phyloP scores from a whole-genome alignment of 1,140 invertebrate genomes.

The Medauroidea extradentata region DNA sequence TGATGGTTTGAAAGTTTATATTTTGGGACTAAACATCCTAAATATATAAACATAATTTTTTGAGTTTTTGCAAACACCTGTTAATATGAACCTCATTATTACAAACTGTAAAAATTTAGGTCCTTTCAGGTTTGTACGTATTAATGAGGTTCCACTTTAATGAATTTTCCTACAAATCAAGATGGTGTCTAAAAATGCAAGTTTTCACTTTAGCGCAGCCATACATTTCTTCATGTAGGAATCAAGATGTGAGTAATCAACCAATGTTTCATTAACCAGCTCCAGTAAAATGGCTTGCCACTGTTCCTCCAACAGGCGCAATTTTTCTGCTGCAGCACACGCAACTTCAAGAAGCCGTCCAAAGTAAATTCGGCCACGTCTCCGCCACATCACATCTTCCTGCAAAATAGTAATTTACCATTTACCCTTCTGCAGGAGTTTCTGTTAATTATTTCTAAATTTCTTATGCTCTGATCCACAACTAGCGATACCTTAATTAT shows the following conservation, averaged over 20 bases:
- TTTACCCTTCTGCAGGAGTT: background rate
- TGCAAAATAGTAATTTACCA: slow-evolving; percentile 33
- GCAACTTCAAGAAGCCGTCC: slow-evolving; percentile 62
- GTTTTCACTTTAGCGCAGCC: background rate
- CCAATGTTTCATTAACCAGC: slow-evolving; percentile 66
- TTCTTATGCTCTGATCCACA: background rate
- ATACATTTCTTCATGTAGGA: slow-evolving; percentile 61
- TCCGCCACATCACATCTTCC: slow-evolving; percentile 64
- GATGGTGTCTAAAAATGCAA: too few relatives aligned
- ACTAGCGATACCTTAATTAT: background rate
- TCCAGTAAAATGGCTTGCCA: slow-evolving; percentile 71
- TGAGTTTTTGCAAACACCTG: too few relatives aligned
- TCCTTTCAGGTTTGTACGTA: too few relatives aligned
- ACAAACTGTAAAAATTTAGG: too few relatives aligned
- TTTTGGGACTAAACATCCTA: too few relatives aligned
- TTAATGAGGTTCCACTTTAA: too few relatives aligned
- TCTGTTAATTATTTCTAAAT: background rate
- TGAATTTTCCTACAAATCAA: too few relatives aligned
- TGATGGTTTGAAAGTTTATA: too few relatives aligned
- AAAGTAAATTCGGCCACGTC: slow-evolving; percentile 64
- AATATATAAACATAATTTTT: too few relatives aligned
- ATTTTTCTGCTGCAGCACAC: slow-evolving; percentile 66
- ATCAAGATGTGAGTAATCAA: slow-evolving; percentile 72
- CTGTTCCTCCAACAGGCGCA: slow-evolving; percentile 62
- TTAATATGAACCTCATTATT: too few relatives aligned